phyloP scores from a whole-genome alignment of 2,888 invertebrate species.

The Phyllotreta cruciferae region DNA sequence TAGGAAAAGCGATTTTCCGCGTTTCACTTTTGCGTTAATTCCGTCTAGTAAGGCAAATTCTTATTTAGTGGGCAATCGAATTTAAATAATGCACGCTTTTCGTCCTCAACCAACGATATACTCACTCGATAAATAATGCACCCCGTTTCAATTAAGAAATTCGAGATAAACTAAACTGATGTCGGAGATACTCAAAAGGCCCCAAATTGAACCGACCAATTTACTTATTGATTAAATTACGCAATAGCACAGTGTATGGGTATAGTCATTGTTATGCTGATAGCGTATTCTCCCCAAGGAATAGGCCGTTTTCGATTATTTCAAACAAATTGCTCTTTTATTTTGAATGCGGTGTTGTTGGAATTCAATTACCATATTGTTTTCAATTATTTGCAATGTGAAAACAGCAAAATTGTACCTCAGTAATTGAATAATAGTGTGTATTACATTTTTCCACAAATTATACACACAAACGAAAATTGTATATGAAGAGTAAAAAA shows the following conservation, averaged over 20 bases:
- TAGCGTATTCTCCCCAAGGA: slow-evolving; percentile 36
- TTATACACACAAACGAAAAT: too few species aligned
- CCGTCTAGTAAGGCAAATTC: too few species aligned
- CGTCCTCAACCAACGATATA: not conserved
- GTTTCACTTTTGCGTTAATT: too few species aligned
- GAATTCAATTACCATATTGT: too few species aligned
- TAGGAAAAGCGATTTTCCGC: not conserved
- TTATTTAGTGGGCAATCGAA: too few species aligned
- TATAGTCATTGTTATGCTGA: slow-evolving; percentile 40
- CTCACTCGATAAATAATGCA: slow-evolving; percentile 24
- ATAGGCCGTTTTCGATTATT: slow-evolving; percentile 37
- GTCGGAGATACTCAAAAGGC: slow-evolving; percentile 21
- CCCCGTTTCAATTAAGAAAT: slow-evolving; percentile 24
- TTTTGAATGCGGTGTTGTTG: slow-evolving; percentile 14
- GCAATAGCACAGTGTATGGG: slow-evolving; percentile 35
- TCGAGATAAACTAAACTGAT: slow-evolving; percentile 32
- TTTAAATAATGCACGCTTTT: too few species aligned
- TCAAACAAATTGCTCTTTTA: slow-evolving; percentile 38
- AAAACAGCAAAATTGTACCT: too few species aligned
- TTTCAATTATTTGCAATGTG: too few species aligned
- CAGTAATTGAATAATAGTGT: too few species aligned
- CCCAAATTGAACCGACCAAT: slow-evolving; percentile 35
- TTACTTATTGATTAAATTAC: slow-evolving; percentile 39
- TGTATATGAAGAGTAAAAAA: too few species aligned
- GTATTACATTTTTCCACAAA: too few species aligned